Base-by-base conservation (phyloP, 2,797 vertebrate genomes). In the Sebastes ruberrimus region DNA sequence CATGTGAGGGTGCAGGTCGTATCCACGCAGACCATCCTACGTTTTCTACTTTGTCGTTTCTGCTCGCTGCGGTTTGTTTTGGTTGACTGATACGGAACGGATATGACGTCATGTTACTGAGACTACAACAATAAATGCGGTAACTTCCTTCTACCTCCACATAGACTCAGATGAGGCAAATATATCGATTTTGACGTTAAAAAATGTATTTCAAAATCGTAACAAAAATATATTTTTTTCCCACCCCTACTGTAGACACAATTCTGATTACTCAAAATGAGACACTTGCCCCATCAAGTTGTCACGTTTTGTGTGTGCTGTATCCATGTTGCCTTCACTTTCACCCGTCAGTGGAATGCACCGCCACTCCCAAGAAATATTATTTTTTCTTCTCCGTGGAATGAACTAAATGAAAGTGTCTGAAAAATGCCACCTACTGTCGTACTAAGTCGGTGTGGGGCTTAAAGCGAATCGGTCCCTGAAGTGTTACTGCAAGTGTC, bases 401-500 rank as follows among this genome's bases (percentile, higher is more conserved):
- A 59, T 27, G 53, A 33, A 18, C 62, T 49, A 49, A 61, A n/a
- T 11, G 20, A 10, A 35, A 69, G 11, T 52, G 22, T 64, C 13
- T 74, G 32, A 69, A 73, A 87, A 78, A 74, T 86, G 76, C 66
- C 85, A 85, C 81, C 49, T 63, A 66, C 70, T 42, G 75, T 90
- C 32, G 60, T 20, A 57, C 86, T 82, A 65, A 81, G 52, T 55
- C 20, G 74, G 71, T n/a, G 61, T 81, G 73, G 30, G 76, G 75
- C 78, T 85, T 30, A 70, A 76, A 64, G 67, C 60, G 74, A 85
- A 78, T 68, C 33, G 2, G 70, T 73, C 83, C 56, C 32, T 22
- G 63, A 78, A 92, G 90, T 90, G 74, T 92, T 89, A 86, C 86
- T 81, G 74, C 53, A 64, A 74, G 78, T 78, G 80, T 88, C 77